Evolutionary conservation across 2,888 invertebrate genomes (phyloP), one percentile per base, ranked within the genome.

Genomic region (Nemotelus pantherinus): DNA sequence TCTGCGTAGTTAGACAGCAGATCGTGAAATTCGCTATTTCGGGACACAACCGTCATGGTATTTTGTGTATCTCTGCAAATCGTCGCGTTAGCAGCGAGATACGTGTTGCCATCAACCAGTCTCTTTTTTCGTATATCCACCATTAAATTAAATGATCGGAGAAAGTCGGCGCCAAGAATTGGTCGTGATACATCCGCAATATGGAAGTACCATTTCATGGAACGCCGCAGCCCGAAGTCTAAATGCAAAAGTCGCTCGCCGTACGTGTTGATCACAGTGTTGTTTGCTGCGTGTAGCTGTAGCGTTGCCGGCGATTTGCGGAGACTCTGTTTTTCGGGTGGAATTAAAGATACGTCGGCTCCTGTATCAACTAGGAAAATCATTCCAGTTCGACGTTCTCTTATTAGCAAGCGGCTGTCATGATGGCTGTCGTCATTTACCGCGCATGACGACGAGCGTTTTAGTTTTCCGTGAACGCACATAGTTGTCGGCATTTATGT

Each of bases 161-260:
- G 25, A 25, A 75, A 75, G 48, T 64, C 64, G 2, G 75, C 63
- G 45, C 63, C 64, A 41, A 75, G 39, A 2, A 64, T 70, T 3
- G 70, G 53, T 3, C 55, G 41, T 4, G 53, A 3, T 3, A 70
- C 55, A 10, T 70, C 55, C 7, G 70, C 70, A 5, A 70, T 41
- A 44, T 70, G 70, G 55, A 55, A 70, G 44, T 43, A 39, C 68
- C 70, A 70, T 39, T 6, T 3, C 41, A 70, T 10, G 2, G 3
- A 3, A 9, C 68, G n/a, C 50, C 68, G 50, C n/a, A 68, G 41
- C 6, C 68, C 50, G 3, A 70, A 7, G 10, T 70, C 70, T 2
- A 70, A 2, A 2, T 53, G 39, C 3, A 70, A 41, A 55, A 55
- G 5, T 55, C 9, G 3, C 44, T 53, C 43, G 2, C 70, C 55